A percentile compares a stretch with the other conserved stretches of the same genome.
These are phyloP conservation scores for Celastrina argiolus DNA, from an alignment of 2,888 invertebrate species.

Conservation along the genomic window DNA sequence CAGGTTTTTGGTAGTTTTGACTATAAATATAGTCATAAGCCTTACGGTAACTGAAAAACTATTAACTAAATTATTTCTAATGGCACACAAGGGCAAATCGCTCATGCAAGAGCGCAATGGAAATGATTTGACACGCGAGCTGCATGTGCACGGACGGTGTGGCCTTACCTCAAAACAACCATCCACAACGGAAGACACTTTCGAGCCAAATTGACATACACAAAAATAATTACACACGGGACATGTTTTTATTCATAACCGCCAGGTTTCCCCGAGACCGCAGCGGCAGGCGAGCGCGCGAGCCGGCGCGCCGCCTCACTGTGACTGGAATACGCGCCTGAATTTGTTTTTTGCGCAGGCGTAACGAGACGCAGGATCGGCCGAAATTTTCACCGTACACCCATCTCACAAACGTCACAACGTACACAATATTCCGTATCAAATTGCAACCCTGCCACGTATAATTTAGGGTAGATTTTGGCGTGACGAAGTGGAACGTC, in stretches of 20 bases:
- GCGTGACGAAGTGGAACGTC: background rate
- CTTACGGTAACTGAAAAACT: background rate
- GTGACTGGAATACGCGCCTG: constrained; percentile 58
- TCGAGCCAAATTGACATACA: constrained; percentile 63
- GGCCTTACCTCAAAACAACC: constrained; percentile 68
- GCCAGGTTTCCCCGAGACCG: constrained; percentile 47
- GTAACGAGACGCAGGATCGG: constrained; percentile 65
- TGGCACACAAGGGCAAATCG: constrained; percentile 12
- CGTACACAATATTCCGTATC: constrained; percentile 12
- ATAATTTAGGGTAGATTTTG: constrained; percentile 30
- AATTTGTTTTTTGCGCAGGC: constrained; percentile 63
- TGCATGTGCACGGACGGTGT: constrained; percentile 42
- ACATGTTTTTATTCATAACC: constrained; percentile 65
- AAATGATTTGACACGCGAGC: constrained; percentile 49
- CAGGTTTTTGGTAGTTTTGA: background rate
- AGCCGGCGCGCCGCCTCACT: constrained; percentile 75
- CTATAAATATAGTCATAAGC: too few relatives aligned
- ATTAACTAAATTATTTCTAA: constrained; percentile 6
- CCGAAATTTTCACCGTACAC: constrained; percentile 59
- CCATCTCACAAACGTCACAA: constrained; percentile 41
- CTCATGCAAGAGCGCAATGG: constrained; percentile 33
- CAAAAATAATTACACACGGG: constrained; percentile 42
- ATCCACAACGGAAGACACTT: constrained; percentile 60
- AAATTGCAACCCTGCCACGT: background rate
- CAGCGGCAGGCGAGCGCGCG: constrained; percentile 76